phyloP scores from a whole-genome alignment of 2,113 vertebrate genomes.

The Rhineura floridana region DNA sequence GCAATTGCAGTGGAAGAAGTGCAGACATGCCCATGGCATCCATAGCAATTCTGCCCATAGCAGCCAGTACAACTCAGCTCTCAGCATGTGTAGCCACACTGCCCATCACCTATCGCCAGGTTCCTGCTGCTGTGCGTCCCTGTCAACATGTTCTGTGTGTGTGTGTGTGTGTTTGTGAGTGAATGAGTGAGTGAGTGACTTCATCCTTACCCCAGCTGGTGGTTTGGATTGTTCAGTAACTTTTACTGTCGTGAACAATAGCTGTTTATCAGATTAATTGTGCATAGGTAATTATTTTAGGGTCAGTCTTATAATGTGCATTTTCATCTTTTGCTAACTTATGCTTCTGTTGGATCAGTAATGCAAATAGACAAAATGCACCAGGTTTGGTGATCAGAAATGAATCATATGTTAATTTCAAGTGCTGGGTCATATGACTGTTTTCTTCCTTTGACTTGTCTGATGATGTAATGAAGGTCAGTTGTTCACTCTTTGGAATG shows the following conservation, averaged over 20 bases:
- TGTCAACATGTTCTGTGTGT: no score
- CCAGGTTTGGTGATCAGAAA: neutral
- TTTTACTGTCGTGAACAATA: neutral
- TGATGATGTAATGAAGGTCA: conserved; percentile 61
- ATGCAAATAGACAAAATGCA: neutral
- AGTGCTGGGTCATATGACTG: conserved; percentile 26
- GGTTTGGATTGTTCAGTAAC: no score
- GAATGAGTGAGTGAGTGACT: no score
- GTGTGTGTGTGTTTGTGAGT: no score
- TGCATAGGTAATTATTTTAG: neutral
- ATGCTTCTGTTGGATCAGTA: neutral
- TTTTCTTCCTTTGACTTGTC: conserved; percentile 49
- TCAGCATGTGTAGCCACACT: no score
- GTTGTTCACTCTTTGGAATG: conserved; percentile 59
- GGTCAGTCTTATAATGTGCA: neutral
- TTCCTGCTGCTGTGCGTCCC: no score
- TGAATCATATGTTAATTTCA: neutral
- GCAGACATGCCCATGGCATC: no score
- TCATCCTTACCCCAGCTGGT: no score
- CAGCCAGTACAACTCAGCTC: no score
- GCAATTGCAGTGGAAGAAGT: no score
- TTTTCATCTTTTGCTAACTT: neutral
- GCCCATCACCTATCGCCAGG: no score
- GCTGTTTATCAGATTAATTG: neutral
- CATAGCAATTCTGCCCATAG: no score